These are phyloP conservation scores for Macquaria australasica DNA, from an alignment of 2,113 vertebrate genomes.

Conservation along the genomic window DNA sequence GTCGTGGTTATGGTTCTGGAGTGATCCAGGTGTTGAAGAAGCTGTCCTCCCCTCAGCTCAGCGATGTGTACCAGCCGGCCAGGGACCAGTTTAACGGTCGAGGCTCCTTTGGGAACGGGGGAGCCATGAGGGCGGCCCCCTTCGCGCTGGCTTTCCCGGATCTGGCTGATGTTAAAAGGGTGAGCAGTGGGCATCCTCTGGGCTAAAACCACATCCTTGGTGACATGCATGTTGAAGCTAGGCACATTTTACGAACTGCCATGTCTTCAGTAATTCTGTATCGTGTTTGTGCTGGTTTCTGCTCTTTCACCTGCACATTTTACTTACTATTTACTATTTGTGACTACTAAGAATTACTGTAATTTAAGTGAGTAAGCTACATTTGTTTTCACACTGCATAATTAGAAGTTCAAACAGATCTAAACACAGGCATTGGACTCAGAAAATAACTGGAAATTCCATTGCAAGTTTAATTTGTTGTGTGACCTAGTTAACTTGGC, in stretches of 20 bases:
- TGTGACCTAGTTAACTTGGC: neutral
- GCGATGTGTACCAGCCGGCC: conserved; percentile 92
- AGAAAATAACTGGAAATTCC: neutral
- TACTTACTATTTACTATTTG: neutral
- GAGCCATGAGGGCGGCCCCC: conserved; percentile 95
- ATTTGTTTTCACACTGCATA: neutral
- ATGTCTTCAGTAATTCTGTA: neutral
- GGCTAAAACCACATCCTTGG: neutral
- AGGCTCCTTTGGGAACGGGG: conserved; percentile 97
- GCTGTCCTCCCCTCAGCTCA: conserved; percentile 91
- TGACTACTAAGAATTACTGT: neutral
- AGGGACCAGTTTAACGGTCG: conserved; percentile 94
- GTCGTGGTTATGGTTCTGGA: conserved; percentile 92
- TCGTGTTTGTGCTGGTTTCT: neutral
- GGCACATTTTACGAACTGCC: neutral
- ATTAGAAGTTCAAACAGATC: neutral
- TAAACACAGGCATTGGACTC: neutral
- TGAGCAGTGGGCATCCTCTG: conserved; percentile 51
- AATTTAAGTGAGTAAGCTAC: neutral
- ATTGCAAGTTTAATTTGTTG: neutral
- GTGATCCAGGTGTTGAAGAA: conserved; percentile 95
- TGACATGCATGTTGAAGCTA: neutral
- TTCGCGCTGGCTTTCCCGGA: conserved; percentile 89
- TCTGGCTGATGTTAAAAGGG: conserved; percentile 88
- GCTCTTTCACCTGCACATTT: neutral